These are phyloP conservation scores for Perca fluviatilis DNA, from an alignment of 2,113 vertebrate genomes.

Conservation along the genomic window DNA sequence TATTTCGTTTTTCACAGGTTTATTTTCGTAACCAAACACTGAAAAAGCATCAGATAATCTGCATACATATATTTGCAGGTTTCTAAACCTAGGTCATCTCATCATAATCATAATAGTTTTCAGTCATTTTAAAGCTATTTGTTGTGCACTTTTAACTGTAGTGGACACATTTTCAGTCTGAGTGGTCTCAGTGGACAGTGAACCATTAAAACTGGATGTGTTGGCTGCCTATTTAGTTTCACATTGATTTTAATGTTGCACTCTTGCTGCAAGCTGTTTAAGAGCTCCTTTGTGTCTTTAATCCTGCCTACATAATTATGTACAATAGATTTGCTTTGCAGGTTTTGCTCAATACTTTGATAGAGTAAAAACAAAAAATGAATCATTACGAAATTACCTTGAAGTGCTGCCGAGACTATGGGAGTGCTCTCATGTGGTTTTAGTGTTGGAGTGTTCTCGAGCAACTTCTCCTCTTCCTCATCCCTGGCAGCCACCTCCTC, in stretches of 20 bases:
- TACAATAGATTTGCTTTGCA: constrained; percentile 9
- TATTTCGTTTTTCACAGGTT: not conserved
- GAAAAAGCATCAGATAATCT: not conserved
- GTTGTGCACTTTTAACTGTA: not conserved
- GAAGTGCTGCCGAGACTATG: not conserved
- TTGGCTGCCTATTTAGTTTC: constrained; percentile 30
- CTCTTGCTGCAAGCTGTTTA: not conserved
- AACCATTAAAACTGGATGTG: constrained; percentile 25
- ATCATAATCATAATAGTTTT: not conserved
- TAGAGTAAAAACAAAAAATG: constrained; percentile 28
- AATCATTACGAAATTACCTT: constrained; percentile 63
- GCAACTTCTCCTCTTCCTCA: constrained; percentile 36
- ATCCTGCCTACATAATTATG: constrained; percentile 15
- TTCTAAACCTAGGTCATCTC: not conserved
- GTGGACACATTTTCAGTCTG: not conserved
- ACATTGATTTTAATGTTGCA: constrained; percentile 45
- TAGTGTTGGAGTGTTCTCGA: constrained; percentile 17
- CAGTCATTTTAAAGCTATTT: not conserved
- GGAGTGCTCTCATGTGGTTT: constrained; percentile 50
- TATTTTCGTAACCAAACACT: too few relatives aligned
- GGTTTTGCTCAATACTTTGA: constrained; percentile 29
- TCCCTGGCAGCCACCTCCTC: constrained; percentile 20
- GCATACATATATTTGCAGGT: not conserved
- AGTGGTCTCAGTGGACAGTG: constrained; percentile 21
- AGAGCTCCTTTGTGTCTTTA: constrained; percentile 13